Base-by-base conservation (phyloP, 37 sponge, comb jelly and placozoan species). In the Dysidea cf. avara region DNA sequence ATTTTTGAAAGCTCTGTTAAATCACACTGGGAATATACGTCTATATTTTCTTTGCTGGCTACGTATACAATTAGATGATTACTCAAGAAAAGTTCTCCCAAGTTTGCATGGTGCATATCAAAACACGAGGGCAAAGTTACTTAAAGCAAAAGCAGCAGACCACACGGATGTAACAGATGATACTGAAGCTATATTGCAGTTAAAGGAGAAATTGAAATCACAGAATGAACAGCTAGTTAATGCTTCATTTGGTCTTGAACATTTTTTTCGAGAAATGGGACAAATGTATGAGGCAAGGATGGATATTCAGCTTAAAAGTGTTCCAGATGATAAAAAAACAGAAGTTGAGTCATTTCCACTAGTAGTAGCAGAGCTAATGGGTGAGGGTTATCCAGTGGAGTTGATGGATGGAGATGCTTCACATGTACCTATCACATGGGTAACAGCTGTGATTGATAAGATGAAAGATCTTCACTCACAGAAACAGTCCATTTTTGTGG, bases 391-490 rank as follows among this genome's bases (percentile, higher is more conserved):
- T 65, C 78, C 78, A 9, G 30, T 77, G 2, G 78, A 77, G 43
- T 32, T 77, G 16, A 29, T 77, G 37, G 78, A 77, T 65, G 78
- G 78, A 14, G 67, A 77, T 65, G 80, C 62, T 56, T 36, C 80
- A 39, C 69, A 79, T 69, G 80, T 79, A 39, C 80, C 80, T 37
- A 26, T 60, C 24, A 29, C 26, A 14, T 79, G 80, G 80, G 70
- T 79, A 2, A 68, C 31, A 7, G 70, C 68, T 16, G 80, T 79
- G 4, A 57, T 79, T 29, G 25, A 68, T 26, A 20, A 69, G 47
- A 21, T 69, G 24, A 20, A 57, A 43, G 21, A 68, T 21, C 35
- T 30, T 3, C 59, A 43, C 46, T 9, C 46, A 43, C 46, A 43
- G 5, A 43, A 9, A 9, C 46, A 9, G 13, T 32, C 9, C 4